phyloP scores from a whole-genome alignment of 2,113 vertebrate species.

The Callospermophilus lateralis region DNA sequence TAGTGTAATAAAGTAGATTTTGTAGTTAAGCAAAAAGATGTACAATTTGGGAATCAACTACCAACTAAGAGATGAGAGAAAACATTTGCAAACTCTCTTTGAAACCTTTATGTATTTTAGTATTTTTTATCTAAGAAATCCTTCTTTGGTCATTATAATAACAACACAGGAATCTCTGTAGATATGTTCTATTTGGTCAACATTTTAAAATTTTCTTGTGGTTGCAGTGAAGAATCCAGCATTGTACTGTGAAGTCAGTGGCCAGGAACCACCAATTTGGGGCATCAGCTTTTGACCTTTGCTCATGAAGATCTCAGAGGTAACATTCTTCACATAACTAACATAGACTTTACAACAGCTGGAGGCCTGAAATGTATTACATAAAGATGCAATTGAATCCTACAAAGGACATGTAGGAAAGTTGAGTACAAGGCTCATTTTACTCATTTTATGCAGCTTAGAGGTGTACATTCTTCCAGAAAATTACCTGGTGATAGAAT shows the following conservation, averaged over 20 bases:
- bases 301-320: constrained; percentile 55
- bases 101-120: constrained; percentile 43
- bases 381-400: constrained; percentile 52
- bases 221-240: constrained; percentile 58
- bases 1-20: background rate
- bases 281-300: constrained; percentile 47
- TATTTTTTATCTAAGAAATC: constrained; percentile 51
- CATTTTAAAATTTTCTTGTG: constrained; percentile 41
- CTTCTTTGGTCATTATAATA: constrained; percentile 40
- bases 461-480: constrained; percentile 34
- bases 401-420: constrained; percentile 48
- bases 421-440: constrained; percentile 43
- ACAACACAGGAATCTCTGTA: constrained; percentile 30
- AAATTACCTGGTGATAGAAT: constrained; percentile 55
- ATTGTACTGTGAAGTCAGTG: constrained; percentile 55
- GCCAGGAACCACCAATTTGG: constrained; percentile 16
- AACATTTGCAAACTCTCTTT: constrained; percentile 44
- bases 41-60: constrained; percentile 32
- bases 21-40: constrained; percentile 53
- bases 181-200: constrained; percentile 62
- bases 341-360: constrained; percentile 46
- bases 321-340: constrained; percentile 62
- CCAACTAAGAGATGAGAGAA: constrained; percentile 40
- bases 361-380: constrained; percentile 50
- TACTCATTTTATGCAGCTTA: constrained; percentile 55